phyloP scores from a whole-genome alignment of 1,140 invertebrate genomes.

The Pseudachorutes palmiensis region DNA sequence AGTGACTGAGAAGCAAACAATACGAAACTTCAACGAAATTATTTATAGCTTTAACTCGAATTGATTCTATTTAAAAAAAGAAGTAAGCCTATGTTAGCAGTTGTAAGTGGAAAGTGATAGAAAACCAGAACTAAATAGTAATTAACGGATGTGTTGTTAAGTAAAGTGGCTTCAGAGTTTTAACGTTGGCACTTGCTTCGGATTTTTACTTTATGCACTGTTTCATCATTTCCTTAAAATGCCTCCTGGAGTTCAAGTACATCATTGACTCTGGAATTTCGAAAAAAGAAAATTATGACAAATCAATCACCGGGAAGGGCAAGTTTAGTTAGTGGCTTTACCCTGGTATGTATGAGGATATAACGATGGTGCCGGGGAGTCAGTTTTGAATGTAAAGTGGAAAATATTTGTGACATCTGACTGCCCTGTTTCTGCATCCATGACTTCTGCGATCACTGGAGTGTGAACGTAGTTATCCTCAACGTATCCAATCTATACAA shows the following conservation, averaged over 20 bases:
- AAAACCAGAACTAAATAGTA: no score
- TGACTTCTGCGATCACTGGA: slow-evolving; percentile 59
- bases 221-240: slow-evolving; percentile 49
- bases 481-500: slow-evolving; percentile 61
- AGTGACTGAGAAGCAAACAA: no score
- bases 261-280: slow-evolving; percentile 56
- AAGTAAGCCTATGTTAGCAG: no score
- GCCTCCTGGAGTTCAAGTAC: slow-evolving; percentile 63
- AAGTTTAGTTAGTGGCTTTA: slow-evolving; percentile 36
- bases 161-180: no score
- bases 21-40: no score
- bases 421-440: slow-evolving; percentile 51
- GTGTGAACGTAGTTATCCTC: slow-evolving; percentile 55
- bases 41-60: no score
- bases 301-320: slow-evolving; percentile 16
- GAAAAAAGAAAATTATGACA: slow-evolving; percentile 14
- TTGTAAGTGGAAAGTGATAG: no score
- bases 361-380: slow-evolving; percentile 40
- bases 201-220: not conserved
- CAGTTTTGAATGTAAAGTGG: slow-evolving; percentile 57
- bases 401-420: slow-evolving; percentile 65
- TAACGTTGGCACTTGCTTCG: no score
- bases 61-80: no score
- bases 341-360: slow-evolving; percentile 63
- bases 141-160: no score